Evolutionary conservation across 1,140 invertebrate species (phyloP), one percentile per base, ranked within the genome.

Genomic region (Heliconius nattereri): DNA sequence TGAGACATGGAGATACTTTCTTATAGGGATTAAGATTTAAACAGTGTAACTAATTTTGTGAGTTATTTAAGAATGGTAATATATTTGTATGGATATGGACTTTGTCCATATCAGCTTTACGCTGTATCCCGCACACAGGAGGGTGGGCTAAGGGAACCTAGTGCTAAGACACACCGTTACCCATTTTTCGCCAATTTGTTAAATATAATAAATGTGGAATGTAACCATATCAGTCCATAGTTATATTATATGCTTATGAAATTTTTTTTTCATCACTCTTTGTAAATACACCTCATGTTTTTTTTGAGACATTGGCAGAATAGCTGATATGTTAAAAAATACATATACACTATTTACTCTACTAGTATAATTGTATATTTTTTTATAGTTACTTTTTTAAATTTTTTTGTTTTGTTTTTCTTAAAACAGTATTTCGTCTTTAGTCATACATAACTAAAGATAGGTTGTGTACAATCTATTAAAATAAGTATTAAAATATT

Each of bases 1-100:
- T 82, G 83, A 81, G 70, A 79, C 84, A 81, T 78, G 40, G 83
- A 85, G 85, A 88, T 90, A 85, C 86, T 85, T 89, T 86, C 85
- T 86, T 83, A 85, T 87, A 76, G 71, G 82, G 80, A 87, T 86
- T 83, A 83, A 45, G 54, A 23, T 79, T 71, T 71, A 54, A 72
- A 73, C 26, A 66, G 45, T 35, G 70, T 78, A 23, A 54, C 26
- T 16, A 66, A 66, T 66, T 66, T 66, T 29, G 11, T 16, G 26
- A 66, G 60, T 66, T 29, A 66, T 66, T 66, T 66, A 66, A 66
- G 60, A 66, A 66, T 26, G 60, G 60, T 66, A 26, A 29, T 66
- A 29, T 19, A 29, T 66, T 57, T 60, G 40, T 45, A 45, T 45
- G 40, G 3, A 11, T 16, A 6, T 11, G 8, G 23, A 66, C n/a